Conservation (phyloP, 2,888 invertebrate species). For the Athalia rosae region DNA sequence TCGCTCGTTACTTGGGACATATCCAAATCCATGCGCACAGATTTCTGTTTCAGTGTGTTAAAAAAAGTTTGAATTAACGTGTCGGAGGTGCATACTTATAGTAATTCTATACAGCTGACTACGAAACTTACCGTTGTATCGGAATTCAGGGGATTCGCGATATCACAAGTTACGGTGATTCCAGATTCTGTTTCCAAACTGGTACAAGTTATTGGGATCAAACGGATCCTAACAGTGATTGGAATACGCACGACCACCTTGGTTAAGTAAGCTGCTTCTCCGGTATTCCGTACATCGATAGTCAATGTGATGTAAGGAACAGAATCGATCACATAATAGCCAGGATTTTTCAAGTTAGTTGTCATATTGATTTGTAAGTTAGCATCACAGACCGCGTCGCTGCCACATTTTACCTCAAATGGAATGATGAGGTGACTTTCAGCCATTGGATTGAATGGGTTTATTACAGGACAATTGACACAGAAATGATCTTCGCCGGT, state of each 20-base stretch:
- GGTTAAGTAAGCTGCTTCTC: slow-evolving; percentile 57
- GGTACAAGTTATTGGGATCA: slow-evolving; percentile 51
- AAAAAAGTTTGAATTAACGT: background rate
- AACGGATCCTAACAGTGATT: slow-evolving; percentile 49
- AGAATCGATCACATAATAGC: slow-evolving; percentile 67
- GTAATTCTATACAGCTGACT: background rate
- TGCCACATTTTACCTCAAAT: slow-evolving; percentile 65
- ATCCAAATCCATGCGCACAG: slow-evolving; percentile 61
- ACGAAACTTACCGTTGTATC: slow-evolving; percentile 46
- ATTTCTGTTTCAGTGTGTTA: slow-evolving; percentile 58
- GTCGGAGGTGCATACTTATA: background rate
- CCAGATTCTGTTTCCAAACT: slow-evolving; percentile 53
- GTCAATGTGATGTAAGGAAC: slow-evolving; percentile 61
- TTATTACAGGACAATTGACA: slow-evolving; percentile 59
- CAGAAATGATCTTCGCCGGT: slow-evolving; percentile 59
- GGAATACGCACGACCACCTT: slow-evolving; percentile 53
- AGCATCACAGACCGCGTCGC: slow-evolving; percentile 62
- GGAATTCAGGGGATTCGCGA: slow-evolving; percentile 65
- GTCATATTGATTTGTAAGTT: slow-evolving; percentile 55
- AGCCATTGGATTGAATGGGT: slow-evolving; percentile 54
- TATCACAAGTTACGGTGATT: slow-evolving; percentile 60
- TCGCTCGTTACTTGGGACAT: slow-evolving; percentile 61
- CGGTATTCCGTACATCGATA: slow-evolving; percentile 56
- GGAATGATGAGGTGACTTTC: slow-evolving; percentile 59
- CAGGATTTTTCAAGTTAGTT: slow-evolving; percentile 48